Base-by-base conservation (phyloP, 2,888 invertebrate species). In the Drosophila prolongata region DNA sequence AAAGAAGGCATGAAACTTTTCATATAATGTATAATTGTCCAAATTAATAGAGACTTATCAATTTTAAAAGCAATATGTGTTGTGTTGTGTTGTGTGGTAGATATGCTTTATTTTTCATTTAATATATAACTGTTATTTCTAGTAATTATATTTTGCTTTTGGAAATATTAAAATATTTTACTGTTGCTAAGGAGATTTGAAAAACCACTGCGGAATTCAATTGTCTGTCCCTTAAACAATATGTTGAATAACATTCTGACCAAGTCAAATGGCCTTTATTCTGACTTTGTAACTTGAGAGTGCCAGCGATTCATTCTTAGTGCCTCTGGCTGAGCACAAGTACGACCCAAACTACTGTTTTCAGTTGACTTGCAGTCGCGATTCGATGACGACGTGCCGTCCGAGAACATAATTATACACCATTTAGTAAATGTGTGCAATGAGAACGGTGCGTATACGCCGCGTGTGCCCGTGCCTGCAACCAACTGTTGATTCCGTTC, bases 401-500 rank as follows among this genome's bases (percentile, higher is more conserved):
- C n/a, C 35, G 54, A 44, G 14, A 13, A 34, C 27, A 50, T 24
- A 60, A 34, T 14, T 35, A 47, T 35, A 27, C 8, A 30, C 6
- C n/a, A 9, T 10, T 10, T 3, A 16, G 38, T 40, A 24, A 19
- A 19, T 11, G 30, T 19, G 40, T 19, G 40, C 40, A 34, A 56
- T 56, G 34, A 47, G 34, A 6, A 52, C 53, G 58, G 19, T 87
- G 73, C 76, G 79, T 81, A 80, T 71, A 80, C 80, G 84, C 47
- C 56, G 47, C 67, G 65, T 69, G 38, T 38, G 38, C 38, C 34
- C 10, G 34, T 24, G 34, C 19, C 27, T 11, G 52, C 65, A 42
- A 56, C 59, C 83, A 72, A 81, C 74, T 81, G 77, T 84, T 87
- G 76, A 75, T 42, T 70, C 27, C 44, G 35, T 54, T 54, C 71